Base-by-base conservation (phyloP, 2,888 invertebrate species). In the Palloptera scutellata region DNA sequence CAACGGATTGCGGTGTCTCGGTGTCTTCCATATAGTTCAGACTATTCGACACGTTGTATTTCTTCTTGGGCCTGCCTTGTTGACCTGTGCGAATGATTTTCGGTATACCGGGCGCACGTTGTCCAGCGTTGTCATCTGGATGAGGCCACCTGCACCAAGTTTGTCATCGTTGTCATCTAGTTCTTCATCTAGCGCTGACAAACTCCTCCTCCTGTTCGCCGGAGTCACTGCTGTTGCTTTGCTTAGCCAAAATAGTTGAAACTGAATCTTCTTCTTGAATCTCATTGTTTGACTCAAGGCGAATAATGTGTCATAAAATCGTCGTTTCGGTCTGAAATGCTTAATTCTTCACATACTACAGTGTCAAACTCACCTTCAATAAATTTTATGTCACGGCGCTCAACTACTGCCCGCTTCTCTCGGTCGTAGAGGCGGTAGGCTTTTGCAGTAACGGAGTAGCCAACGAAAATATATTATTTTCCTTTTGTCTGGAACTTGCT, bases 1-100 rank as follows among this genome's bases (percentile, higher is more conserved):
- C n/a, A n/a, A n/a, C n/a, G n/a, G 72, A 66, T 12, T 73, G 71
- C n/a, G 73, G 70, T 12, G 64, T 48, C 4, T 70, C 69, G 1
- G 68, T 66, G 60, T 65, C 30, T 10, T 71, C 70, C 10, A 19
- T 10, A 42, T 13, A 57, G 15, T 69, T 63, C 41, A 71, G 13
- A n/a, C n/a, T n/a, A n/a, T n/a, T n/a, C n/a, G n/a, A n/a, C 0
- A 60, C 55, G n/a, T 72, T 66, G 45, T 69, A 73, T 54, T 67
- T 64, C 15, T 75, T 72, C 58, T 58, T 62, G 1, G 71, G 73
- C 19, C 73, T 69, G 45, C 67, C 70, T 30, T 40, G 48, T 17
- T 41, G 43, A 19, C 68, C 70, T 20, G 67, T 67, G 3, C 64
- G 61, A 1, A 67, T 12, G 10, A 68, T 42, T 55, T 41, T 67